Base-by-base conservation (phyloP, 2,797 vertebrate genomes). In the Ataeniobius toweri region DNA sequence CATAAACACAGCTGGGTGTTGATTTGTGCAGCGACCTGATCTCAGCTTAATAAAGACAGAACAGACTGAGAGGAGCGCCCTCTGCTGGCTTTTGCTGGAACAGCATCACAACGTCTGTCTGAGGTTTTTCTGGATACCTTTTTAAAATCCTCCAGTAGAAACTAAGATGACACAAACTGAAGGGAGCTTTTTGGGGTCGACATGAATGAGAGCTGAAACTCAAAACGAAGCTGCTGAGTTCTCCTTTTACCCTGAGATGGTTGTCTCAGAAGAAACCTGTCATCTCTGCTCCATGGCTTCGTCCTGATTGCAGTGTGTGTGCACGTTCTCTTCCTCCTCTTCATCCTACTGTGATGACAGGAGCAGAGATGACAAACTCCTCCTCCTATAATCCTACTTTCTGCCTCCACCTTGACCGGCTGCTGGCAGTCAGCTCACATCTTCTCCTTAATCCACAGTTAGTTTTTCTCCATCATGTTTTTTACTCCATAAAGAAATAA, bases 71-170 rank as follows among this genome's bases (percentile, higher is more conserved):
- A 14, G 63, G 13, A 6, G 73, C 77, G 51, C 36, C 84, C 83
- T 81, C 87, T 77, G 78, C 82, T 86, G 88, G 78, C 20, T 0
- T 41, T 72, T 36, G 72, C 18, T 13, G n/a, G 74, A 68, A 76
- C 44, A 24, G 31, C 36, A 48, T 48, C 9, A 55, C 6, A 22
- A 2, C 10, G 3, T 58, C n/a, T 26, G 24, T 58, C 16, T 22
- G 55, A 8, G 22, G 22, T 24, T 24, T 56, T 55, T 24, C 7
- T 3, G 1, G 13, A 51, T 51, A 14, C 16, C 46, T 14, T 18
- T 67, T 41, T 6, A n/a, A 67, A 67, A 69, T 13, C 67, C 39
- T n/a, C 20, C 22, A 68, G 22, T 58, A 26, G 3, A 26, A 59
- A 28, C 13, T 5, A 46, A n/a, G 3, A 12, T 44, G 39, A 68